Evolutionary conservation across 2,113 vertebrate genomes (phyloP).

Genomic region (Speoplatyrhinus poulsoni): DNA sequence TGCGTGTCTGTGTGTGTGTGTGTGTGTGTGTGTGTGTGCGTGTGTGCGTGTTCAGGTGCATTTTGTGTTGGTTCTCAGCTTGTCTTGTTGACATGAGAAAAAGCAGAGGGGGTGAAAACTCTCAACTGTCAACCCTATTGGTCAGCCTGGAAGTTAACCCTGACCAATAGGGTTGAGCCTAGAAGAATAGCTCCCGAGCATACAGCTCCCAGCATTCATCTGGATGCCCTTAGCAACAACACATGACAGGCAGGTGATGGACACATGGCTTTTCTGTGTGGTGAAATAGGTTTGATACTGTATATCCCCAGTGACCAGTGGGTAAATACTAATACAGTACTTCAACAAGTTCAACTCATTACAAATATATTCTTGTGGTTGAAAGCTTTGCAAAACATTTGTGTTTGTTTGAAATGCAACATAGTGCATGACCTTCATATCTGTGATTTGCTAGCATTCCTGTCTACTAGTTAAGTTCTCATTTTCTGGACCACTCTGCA

Average conservation of each 20-base stretch:
- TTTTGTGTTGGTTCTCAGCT: constrained; percentile 66
- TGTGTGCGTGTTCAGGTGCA: neutral
- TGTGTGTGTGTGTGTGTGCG: constrained; percentile 11
- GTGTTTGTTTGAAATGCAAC: too few species aligned
- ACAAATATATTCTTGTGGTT: neutral
- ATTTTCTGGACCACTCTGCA: too few species aligned
- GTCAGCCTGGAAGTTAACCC: constrained; percentile 57
- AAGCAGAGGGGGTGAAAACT: constrained; percentile 63
- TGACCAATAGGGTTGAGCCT: constrained; percentile 51
- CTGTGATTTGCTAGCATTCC: too few species aligned
- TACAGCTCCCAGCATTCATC: constrained; percentile 68
- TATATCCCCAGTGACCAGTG: too few species aligned
- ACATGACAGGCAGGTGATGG: constrained; percentile 49
- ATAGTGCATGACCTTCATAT: too few species aligned
- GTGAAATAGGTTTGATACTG: constrained; percentile 45
- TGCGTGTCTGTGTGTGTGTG: constrained; percentile 3
- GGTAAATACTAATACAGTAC: too few species aligned
- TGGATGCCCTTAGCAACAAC: constrained; percentile 53
- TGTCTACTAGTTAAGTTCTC: too few species aligned
- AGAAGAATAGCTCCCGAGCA: constrained; percentile 32
- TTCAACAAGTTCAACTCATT: neutral
- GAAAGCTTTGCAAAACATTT: neutral
- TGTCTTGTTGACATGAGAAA: constrained; percentile 68
- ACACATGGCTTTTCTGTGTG: constrained; percentile 42
- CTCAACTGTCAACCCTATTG: constrained; percentile 62